Evolutionary conservation across 2,797 vertebrate species (phyloP), one percentile per base, ranked within the genome.

Genomic region (Iguana delicatissima): DNA sequence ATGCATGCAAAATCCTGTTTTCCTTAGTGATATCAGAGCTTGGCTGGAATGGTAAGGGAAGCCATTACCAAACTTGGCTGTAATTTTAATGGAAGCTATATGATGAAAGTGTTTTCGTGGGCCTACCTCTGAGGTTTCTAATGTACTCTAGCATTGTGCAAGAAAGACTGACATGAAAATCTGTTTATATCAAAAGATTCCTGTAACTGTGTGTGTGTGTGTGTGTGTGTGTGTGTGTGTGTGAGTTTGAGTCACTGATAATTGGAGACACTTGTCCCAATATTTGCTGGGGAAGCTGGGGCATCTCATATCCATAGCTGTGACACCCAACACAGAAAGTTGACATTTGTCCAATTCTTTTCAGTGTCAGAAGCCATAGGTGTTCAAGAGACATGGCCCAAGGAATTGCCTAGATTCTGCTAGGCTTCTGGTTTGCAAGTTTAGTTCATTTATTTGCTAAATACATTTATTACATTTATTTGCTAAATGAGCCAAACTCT

Each of bases 1-100:
- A 77, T 89, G 64, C 81, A 62, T 76, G 55, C 81, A 77, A 50
- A 50, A 32, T 16, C 91, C 50, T 0, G 2, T 35, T 89, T 46
- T 86, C 80, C 29, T 84, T 90, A 59, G 62, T 91, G 46, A 84
- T 73, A 87, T 89, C 52, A 42, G 64, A 80, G 46, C 1, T 55
- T 87, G 6, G 38, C 4, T 13, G 0, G 91, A 93, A 50, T 16
- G 90, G 50, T 89, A 93, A 90, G 24, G 55, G 77, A 50, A 86
- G 57, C 46, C 90, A 80, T 79, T 79, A 59, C 73, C 46, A 72
- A 50, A 69, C 62, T 50, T 85, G 83, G 42, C 83, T 72, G 26
- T 38, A 29, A 22, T 87, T 93, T 26, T 9, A 87, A 82, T 35
- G 1, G 69, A 62, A 73, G 82, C 1, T 84, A 42, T 76, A 26